Evolutionary conservation across 92 coral and sea anemone species (phyloP), one percentile per base, ranked within the genome.

Genomic region (Scolanthus callimorphus): DNA sequence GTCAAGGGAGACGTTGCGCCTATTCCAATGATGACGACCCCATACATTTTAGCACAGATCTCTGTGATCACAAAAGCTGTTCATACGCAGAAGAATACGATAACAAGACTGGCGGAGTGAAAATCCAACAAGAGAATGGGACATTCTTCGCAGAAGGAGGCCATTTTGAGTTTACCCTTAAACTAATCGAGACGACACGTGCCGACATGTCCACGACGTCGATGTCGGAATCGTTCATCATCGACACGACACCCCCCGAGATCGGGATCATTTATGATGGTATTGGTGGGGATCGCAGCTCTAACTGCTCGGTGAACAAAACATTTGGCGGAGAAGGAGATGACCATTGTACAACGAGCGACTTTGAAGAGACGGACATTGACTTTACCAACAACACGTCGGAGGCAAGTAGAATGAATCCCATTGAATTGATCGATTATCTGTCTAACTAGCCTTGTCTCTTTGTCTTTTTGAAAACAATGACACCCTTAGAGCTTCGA

Each of bases 321-420:
- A 94, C 99, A 0, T 78, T 94, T 44, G 86, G 99, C 25, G 96
- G 86, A 49, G 83, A 94, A 54, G 96, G 86, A 49, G 83, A 94
- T 55, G 86, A 85, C 25, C 99, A 84, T 61, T 94, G 99, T 37
- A 88, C 99, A 9, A 88, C 90, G 19, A 88, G 99, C 4, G 76
- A 74, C 51, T 84, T 94, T 51, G 69, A 78, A 41, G 96, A 94
- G 22, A 84, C 99, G 0, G 99, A 94, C 57, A 57, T 94, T 20
- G 96, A 94, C 51, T 94, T 59, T 63, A 94, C 99, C 1, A 88
- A 89, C 66, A 85, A 81, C 55, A 85, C 99, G 11, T 55, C 87
- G 2, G 86, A 73, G 57, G 71, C 15, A 34, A 34, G 41, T 6
- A 52, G n/a, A n/a, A n/a, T n/a, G n/a, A n/a, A n/a, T n/a, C n/a